phyloP scores from a whole-genome alignment of 2,888 invertebrate species.

The Folsomia manolachei region DNA sequence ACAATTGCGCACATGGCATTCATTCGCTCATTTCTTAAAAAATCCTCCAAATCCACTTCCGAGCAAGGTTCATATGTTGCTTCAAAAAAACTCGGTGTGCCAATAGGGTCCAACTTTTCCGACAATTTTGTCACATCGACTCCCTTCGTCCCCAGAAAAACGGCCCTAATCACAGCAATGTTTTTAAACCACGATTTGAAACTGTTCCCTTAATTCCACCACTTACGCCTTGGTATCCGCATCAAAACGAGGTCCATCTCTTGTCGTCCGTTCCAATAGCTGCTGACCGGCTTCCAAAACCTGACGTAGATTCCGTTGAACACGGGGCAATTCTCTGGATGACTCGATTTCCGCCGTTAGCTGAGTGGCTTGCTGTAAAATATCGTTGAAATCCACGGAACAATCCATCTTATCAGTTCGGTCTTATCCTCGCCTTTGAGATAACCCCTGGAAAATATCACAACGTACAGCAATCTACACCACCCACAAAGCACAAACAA shows the following conservation, averaged over 20 bases:
- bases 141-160: slow-evolving; percentile 85
- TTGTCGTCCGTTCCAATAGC: slow-evolving; percentile 77
- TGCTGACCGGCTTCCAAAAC: slow-evolving; percentile 87
- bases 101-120: slow-evolving; percentile 83
- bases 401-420: background rate
- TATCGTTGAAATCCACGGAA: slow-evolving; percentile 71
- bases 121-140: slow-evolving; percentile 91
- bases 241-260: slow-evolving; percentile 32
- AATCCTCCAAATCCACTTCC: slow-evolving; percentile 86
- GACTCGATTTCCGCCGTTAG: slow-evolving; percentile 83
- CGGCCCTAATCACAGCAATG: slow-evolving; percentile 63
- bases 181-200: background rate
- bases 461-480: too few species aligned
- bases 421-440: too few species aligned
- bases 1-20: slow-evolving; percentile 88
- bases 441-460: too few species aligned
- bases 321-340: slow-evolving; percentile 69
- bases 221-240: slow-evolving; percentile 84
- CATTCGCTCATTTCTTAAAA: slow-evolving; percentile 86
- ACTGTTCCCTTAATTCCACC: background rate
- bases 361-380: slow-evolving; percentile 88
- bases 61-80: slow-evolving; percentile 79
- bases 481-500: too few species aligned
- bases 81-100: slow-evolving; percentile 73
- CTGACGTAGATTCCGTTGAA: slow-evolving; percentile 85